Percentiles rank a stretch among this genome's conserved stretches.
Conservation (phyloP, 2,113 vertebrate genomes). For the Rhizomys pruinosus region DNA sequence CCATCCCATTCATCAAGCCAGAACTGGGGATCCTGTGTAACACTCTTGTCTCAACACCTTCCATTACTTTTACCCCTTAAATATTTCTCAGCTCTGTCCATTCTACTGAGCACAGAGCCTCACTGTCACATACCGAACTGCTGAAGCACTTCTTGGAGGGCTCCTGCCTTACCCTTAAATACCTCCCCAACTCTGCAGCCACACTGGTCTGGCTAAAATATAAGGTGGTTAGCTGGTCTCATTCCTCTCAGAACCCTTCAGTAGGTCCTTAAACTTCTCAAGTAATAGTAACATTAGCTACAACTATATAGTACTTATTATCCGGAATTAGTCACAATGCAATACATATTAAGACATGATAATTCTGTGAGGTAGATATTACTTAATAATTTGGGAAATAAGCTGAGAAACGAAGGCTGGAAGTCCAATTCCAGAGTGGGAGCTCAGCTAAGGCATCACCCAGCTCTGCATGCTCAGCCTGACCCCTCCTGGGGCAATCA, state of each 20-base stretch:
- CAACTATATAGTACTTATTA: not conserved
- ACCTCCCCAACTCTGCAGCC: not conserved
- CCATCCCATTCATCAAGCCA: not conserved
- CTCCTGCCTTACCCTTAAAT: not conserved
- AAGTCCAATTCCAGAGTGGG: not conserved
- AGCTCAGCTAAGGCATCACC: not conserved
- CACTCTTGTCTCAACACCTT: not conserved
- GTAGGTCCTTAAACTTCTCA: not conserved
- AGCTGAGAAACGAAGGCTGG: not conserved
- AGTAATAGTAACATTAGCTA: not conserved
- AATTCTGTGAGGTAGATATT: not conserved
- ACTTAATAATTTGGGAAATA: not conserved
- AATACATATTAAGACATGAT: not conserved
- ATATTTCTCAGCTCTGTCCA: not conserved
- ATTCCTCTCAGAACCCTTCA: not conserved
- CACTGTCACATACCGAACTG: not conserved
- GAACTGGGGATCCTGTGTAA: not conserved
- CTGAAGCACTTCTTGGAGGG: not conserved
- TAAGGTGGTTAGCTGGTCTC: not conserved
- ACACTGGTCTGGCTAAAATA: not conserved
- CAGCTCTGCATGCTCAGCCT: not conserved
- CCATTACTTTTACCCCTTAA: not conserved
- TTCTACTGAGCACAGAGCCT: not conserved
- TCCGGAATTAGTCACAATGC: not conserved
- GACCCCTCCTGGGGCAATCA: not conserved